Conservation (phyloP, 53 echinoderm and acorn worm genomes). For the Crossaster papposus region DNA sequence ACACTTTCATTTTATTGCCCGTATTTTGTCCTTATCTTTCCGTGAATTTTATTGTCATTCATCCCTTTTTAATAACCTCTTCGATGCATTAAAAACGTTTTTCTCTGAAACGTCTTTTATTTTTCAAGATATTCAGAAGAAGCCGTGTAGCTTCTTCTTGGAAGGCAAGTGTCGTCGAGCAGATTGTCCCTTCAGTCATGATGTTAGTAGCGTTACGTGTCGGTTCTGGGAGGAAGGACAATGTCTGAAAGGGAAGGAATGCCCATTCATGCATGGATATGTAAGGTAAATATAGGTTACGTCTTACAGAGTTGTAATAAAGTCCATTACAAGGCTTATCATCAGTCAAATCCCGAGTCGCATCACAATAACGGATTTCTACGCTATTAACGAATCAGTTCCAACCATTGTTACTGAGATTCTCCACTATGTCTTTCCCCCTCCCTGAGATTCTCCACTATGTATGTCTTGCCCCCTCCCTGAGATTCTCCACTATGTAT, state of each 20-base stretch:
- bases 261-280: slow-evolving; percentile 74
- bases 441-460: too few relatives aligned
- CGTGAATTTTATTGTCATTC: too few relatives aligned
- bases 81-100: background rate
- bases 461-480: too few relatives aligned
- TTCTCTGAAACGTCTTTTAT: background rate
- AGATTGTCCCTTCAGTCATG: slow-evolving; percentile 72
- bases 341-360: too few relatives aligned
- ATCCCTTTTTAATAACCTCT: too few relatives aligned
- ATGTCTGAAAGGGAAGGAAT: slow-evolving; percentile 67
- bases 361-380: too few relatives aligned
- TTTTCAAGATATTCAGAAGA: slow-evolving; percentile 55
- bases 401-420: too few relatives aligned
- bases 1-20: too few relatives aligned
- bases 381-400: too few relatives aligned
- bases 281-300: slow-evolving; percentile 49
- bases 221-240: slow-evolving; percentile 76
- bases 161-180: slow-evolving; percentile 69
- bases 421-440: too few relatives aligned
- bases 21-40: too few relatives aligned
- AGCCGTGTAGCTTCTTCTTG: slow-evolving; percentile 73
- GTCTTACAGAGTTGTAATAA: background rate
- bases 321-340: background rate
- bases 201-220: slow-evolving; percentile 68
- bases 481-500: too few relatives aligned